Conservation (phyloP, 2,888 invertebrate genomes). For the Dynastes grantii region DNA sequence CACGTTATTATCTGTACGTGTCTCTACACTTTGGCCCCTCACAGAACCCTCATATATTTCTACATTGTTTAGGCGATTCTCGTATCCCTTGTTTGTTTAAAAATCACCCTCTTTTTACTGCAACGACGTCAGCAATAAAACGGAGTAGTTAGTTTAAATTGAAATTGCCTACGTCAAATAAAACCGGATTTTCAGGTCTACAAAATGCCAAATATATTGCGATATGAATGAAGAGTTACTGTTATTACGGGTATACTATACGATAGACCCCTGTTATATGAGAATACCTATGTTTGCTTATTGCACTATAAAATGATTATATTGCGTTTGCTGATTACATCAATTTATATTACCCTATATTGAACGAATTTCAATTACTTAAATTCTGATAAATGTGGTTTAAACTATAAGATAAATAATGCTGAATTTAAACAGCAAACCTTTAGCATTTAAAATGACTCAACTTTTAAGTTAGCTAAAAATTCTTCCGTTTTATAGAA, state of each 20-base stretch:
- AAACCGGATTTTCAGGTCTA: constrained; percentile 27
- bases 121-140: constrained; percentile 34
- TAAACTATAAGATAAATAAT: too few relatives aligned
- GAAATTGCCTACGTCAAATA: constrained; percentile 39
- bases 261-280: background rate
- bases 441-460: too few relatives aligned
- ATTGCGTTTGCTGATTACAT: background rate
- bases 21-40: background rate
- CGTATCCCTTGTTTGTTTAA: constrained; percentile 29
- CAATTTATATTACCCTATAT: too few relatives aligned
- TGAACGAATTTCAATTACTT: too few relatives aligned
- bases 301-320: background rate
- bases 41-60: constrained; percentile 7
- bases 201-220: constrained; percentile 35
- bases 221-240: constrained; percentile 32
- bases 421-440: too few relatives aligned
- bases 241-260: constrained; percentile 6
- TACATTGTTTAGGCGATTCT: constrained; percentile 20
- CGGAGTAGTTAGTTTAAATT: constrained; percentile 38
- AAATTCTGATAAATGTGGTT: too few relatives aligned
- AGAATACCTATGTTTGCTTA: background rate
- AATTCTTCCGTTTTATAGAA: too few relatives aligned
- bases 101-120: constrained; percentile 16
- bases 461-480: too few relatives aligned
- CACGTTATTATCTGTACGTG: background rate